These are phyloP conservation scores for Myodes glareolus DNA, from an alignment of 2,113 vertebrate species.

Conservation along the genomic window DNA sequence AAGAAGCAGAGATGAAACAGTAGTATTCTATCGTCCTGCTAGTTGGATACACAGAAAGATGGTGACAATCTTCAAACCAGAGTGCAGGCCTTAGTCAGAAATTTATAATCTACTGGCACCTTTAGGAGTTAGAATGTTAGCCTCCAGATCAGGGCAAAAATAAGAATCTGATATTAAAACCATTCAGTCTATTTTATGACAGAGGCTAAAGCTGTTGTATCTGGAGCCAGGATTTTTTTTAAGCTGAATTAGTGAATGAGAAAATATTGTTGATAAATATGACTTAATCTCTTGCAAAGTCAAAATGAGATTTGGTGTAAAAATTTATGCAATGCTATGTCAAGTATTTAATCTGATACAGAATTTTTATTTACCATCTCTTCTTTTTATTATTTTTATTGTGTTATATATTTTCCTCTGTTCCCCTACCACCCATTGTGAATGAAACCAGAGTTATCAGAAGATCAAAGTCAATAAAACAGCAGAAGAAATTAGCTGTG, in stretches of 20 bases:
- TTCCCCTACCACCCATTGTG: constrained; percentile 34
- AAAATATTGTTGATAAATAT: neutral
- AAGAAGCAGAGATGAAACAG: neutral
- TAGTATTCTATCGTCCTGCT: neutral
- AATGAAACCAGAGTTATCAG: constrained; percentile 61
- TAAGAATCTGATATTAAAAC: neutral
- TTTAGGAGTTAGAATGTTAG: neutral
- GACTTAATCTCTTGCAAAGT: neutral
- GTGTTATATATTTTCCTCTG: no score
- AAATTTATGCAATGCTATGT: constrained; percentile 47
- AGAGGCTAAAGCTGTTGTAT: neutral
- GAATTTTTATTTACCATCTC: no score
- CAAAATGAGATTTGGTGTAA: neutral
- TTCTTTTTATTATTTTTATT: no score
- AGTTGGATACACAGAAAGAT: neutral
- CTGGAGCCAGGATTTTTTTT: neutral
- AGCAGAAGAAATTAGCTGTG: constrained; percentile 52
- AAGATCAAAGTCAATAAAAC: constrained; percentile 68
- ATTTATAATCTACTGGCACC: neutral
- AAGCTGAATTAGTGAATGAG: neutral
- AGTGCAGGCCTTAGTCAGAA: neutral
- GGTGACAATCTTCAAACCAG: neutral
- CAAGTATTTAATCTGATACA: constrained; percentile 57
- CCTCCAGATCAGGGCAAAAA: neutral
- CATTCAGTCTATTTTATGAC: neutral